phyloP scores from a whole-genome alignment of 1,140 invertebrate species.

The Yoshiicerus persimilis region DNA sequence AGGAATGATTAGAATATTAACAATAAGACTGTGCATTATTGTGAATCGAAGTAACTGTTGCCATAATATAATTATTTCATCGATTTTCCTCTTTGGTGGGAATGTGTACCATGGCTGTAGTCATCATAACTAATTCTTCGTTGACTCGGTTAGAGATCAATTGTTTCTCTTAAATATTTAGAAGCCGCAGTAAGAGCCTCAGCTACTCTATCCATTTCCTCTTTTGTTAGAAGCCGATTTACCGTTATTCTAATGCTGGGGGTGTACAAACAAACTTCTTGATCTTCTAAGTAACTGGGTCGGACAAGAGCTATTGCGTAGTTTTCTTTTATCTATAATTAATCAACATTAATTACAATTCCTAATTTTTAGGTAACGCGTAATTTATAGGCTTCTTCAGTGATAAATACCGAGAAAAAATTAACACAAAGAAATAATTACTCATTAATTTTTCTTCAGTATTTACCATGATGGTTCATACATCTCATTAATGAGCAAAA shows the following conservation, averaged over 20 bases:
- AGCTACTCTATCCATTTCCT: constrained; percentile 55
- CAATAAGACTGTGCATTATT: background rate
- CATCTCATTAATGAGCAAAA: too few relatives aligned
- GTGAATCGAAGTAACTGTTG: background rate
- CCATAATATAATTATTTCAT: background rate
- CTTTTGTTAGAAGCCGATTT: constrained; percentile 61
- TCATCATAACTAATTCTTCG: background rate
- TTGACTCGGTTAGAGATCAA: background rate
- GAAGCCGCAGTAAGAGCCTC: background rate
- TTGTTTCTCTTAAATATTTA: background rate
- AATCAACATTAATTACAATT: background rate
- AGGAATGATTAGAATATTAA: background rate
- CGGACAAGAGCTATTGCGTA: constrained; percentile 64
- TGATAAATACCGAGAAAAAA: background rate
- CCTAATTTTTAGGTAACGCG: too few relatives aligned
- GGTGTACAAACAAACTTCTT: constrained; percentile 63
- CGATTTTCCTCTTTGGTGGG: background rate
- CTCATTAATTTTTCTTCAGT: too few relatives aligned
- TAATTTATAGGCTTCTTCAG: too few relatives aligned
- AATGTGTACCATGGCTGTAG: background rate
- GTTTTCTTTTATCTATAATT: constrained; percentile 60
- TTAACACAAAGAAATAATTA: background rate
- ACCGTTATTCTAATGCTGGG: constrained; percentile 67
- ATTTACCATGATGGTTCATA: too few relatives aligned
- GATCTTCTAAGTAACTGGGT: constrained; percentile 64